These are phyloP conservation scores for Grallaria varia DNA, from an alignment of 2,113 vertebrate species.

Conservation along the genomic window DNA sequence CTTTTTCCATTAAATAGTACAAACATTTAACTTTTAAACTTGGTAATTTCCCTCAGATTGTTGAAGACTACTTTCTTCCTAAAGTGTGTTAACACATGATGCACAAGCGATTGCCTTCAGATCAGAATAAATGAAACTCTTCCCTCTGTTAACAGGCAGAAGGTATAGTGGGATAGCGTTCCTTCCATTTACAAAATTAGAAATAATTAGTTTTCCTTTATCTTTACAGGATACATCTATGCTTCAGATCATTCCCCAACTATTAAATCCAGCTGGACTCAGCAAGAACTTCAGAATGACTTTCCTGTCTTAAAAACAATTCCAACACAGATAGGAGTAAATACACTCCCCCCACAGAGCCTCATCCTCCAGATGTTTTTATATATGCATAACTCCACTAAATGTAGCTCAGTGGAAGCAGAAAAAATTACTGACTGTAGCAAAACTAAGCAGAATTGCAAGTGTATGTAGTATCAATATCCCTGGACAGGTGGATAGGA, in stretches of 20 bases:
- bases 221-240: background rate
- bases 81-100: background rate
- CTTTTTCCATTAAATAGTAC: background rate
- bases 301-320: background rate
- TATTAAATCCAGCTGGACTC: background rate
- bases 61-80: background rate
- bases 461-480: background rate
- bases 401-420: background rate
- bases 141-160: background rate
- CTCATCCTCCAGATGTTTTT: background rate
- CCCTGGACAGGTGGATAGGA: background rate
- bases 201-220: background rate
- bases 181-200: background rate
- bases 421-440: background rate
- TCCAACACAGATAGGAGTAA: background rate
- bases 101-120: background rate
- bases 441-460: background rate
- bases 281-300: background rate
- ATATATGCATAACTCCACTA: background rate
- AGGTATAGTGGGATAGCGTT: background rate
- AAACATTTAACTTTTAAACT: background rate
- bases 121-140: background rate
- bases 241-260: background rate
- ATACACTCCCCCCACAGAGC: background rate
- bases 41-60: background rate